These are phyloP conservation scores for Myopa tessellatipennis DNA, from an alignment of 2,888 invertebrate genomes.

Conservation along the genomic window DNA sequence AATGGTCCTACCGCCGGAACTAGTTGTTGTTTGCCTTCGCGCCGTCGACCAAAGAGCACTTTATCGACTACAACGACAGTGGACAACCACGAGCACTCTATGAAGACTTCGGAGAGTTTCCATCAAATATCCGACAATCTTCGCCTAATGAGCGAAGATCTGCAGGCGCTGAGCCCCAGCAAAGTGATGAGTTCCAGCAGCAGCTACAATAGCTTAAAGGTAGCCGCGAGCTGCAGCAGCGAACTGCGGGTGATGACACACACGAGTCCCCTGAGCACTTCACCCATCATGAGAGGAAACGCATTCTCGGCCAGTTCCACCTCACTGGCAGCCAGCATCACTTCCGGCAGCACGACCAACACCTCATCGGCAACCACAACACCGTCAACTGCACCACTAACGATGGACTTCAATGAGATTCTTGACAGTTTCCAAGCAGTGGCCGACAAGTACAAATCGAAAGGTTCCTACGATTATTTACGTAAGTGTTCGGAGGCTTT, in stretches of 20 bases:
- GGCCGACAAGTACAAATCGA: conserved; percentile 67
- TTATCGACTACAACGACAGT: conserved; percentile 48
- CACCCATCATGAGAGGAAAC: conserved; percentile 53
- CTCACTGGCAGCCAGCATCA: conserved; percentile 31
- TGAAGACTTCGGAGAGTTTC: conserved; percentile 65
- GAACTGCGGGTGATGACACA: conserved; percentile 58
- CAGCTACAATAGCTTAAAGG: conserved; percentile 57
- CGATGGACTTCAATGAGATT: conserved; percentile 67
- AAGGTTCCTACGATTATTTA: conserved; percentile 67
- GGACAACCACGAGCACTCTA: conserved; percentile 61
- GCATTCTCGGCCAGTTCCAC: conserved; percentile 49
- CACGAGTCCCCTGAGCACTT: conserved; percentile 56
- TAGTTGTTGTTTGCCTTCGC: conserved; percentile 43
- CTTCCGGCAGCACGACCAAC: conserved; percentile 32
- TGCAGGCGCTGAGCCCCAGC: conserved; percentile 65
- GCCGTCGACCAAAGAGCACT: conserved; percentile 56
- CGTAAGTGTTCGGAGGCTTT: conserved; percentile 68
- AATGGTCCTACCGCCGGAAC: conserved; percentile 4
- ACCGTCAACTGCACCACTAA: conserved; percentile 60
- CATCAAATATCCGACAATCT: conserved; percentile 68
- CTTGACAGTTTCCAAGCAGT: conserved; percentile 67
- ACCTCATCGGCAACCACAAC: conserved; percentile 56
- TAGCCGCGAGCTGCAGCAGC: conserved; percentile 46
- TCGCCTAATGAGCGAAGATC: conserved; percentile 66
- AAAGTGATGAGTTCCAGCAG: conserved; percentile 54